Evolutionary conservation across 2,888 invertebrate species (phyloP).

Genomic region (Lycaena phlaeas): DNA sequence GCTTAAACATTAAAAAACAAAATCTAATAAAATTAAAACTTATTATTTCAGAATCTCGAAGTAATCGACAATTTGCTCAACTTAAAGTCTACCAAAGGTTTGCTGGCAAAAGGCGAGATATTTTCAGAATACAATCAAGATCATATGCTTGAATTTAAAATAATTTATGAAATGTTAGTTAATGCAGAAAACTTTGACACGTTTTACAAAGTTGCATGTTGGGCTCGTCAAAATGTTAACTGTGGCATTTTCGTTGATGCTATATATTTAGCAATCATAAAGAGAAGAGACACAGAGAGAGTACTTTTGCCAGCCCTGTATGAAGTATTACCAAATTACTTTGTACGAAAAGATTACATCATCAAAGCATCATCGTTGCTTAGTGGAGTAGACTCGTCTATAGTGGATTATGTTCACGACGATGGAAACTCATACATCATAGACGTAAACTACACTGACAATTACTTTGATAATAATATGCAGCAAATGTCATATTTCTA

Average conservation of each 20-base stretch:
- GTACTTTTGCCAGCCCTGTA: constrained; percentile 77
- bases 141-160: constrained; percentile 42
- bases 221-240: constrained; percentile 75
- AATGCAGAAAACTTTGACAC: constrained; percentile 71
- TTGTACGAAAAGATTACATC: constrained; percentile 75
- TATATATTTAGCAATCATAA: constrained; percentile 70
- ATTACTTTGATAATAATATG: constrained; percentile 48
- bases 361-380: constrained; percentile 48
- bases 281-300: constrained; percentile 71
- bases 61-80: constrained; percentile 36
- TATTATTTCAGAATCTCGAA: constrained; percentile 39
- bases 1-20: no score
- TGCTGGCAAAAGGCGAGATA: constrained; percentile 48
- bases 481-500: constrained; percentile 79
- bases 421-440: constrained; percentile 52
- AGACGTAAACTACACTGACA: constrained; percentile 50
- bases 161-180: constrained; percentile 61
- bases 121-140: constrained; percentile 47
- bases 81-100: constrained; percentile 32
- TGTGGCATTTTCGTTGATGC: constrained; percentile 76
- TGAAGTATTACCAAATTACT: constrained; percentile 78
- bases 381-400: constrained; percentile 33
- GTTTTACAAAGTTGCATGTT: constrained; percentile 72
- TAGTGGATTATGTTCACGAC: constrained; percentile 34
- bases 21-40: background rate